Conservation (phyloP, 2,888 invertebrate species). For the Caradrina kadenii region DNA sequence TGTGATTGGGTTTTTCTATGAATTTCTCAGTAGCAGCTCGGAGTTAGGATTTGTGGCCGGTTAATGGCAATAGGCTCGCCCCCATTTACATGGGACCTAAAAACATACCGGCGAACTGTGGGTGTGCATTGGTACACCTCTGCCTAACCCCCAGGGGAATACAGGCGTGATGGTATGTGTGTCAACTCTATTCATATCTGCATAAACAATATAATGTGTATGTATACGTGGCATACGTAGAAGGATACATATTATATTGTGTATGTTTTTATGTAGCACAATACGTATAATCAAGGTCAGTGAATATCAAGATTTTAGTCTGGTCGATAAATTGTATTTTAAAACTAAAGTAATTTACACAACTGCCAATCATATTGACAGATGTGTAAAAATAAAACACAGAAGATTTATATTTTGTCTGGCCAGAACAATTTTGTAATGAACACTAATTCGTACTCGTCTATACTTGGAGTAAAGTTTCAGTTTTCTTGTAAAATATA, state of each 20-base stretch:
- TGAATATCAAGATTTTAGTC: constrained; percentile 13
- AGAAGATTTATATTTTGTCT: constrained; percentile 31
- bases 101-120: too few relatives aligned
- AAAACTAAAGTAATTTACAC: constrained; percentile 40
- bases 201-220: not conserved
- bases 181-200: not conserved
- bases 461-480: not conserved
- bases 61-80: too few relatives aligned
- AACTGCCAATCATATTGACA: constrained; percentile 49
- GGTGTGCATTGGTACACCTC: too few relatives aligned
- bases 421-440: constrained; percentile 12
- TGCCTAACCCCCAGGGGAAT: too few relatives aligned
- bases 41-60: too few relatives aligned
- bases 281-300: constrained; percentile 6
- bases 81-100: too few relatives aligned
- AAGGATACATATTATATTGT: too few relatives aligned
- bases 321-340: constrained; percentile 29
- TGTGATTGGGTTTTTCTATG: too few relatives aligned
- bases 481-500: not conserved
- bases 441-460: constrained; percentile 5
- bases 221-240: too few relatives aligned
- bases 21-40: too few relatives aligned
- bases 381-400: constrained; percentile 30
- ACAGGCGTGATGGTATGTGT: too few relatives aligned
- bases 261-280: not conserved